These are phyloP conservation scores for Odontophorus gujanensis DNA, from an alignment of 2,113 vertebrate species.

Conservation along the genomic window DNA sequence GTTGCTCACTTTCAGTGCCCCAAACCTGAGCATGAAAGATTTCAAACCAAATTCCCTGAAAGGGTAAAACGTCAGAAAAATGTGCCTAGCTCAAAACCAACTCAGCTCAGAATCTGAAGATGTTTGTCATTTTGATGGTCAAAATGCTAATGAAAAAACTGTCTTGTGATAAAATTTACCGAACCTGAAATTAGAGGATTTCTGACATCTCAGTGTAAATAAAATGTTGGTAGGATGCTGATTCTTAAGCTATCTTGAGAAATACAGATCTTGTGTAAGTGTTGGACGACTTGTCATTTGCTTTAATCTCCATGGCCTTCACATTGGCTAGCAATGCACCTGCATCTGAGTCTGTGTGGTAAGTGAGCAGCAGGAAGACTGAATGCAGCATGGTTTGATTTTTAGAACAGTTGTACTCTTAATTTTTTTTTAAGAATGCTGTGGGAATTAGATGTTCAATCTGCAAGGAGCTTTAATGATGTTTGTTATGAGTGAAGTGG, in stretches of 20 bases:
- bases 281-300: background rate
- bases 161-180: background rate
- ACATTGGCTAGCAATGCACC: background rate
- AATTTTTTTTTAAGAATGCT: background rate
- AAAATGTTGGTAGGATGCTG: background rate
- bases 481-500: background rate
- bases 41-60: background rate
- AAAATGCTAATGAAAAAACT: background rate
- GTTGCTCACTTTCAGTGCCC: rapidly evolving
- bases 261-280: rapidly evolving
- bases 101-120: background rate
- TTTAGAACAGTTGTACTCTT: background rate
- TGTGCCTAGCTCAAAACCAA: rapidly evolving
- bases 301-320: background rate
- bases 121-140: background rate
- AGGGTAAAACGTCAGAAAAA: background rate
- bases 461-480: background rate
- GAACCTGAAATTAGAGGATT: background rate
- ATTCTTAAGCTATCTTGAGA: background rate
- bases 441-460: background rate
- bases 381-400: background rate
- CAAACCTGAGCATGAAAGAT: rapidly evolving
- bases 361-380: background rate
- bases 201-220: background rate
- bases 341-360: background rate